Conservation (phyloP, 2,113 vertebrate genomes). For the Equus quagga region DNA sequence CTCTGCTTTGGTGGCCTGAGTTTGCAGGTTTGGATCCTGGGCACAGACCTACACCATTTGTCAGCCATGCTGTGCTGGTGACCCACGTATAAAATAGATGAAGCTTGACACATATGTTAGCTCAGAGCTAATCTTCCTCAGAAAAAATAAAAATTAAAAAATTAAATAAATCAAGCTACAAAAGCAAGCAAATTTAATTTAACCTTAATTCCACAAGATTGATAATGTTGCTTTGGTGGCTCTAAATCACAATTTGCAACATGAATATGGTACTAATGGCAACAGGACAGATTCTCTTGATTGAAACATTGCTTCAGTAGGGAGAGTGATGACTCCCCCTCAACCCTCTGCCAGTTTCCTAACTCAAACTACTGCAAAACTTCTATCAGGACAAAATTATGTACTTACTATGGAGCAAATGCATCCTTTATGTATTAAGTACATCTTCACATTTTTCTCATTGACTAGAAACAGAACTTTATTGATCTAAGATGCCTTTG, state of each 20-base stretch:
- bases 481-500: neutral
- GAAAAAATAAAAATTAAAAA: too few relatives aligned
- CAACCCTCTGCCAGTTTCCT: neutral
- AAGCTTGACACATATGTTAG: too few relatives aligned
- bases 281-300: neutral
- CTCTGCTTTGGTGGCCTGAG: too few relatives aligned
- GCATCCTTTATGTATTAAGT: neutral
- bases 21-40: too few relatives aligned
- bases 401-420: neutral
- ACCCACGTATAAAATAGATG: too few relatives aligned
- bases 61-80: too few relatives aligned
- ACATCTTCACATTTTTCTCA: constrained; percentile 14
- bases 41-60: too few relatives aligned
- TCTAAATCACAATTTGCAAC: neutral
- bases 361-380: neutral
- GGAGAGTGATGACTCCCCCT: neutral
- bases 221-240: neutral
- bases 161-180: neutral
- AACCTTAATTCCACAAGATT: neutral
- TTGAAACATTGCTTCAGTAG: neutral
- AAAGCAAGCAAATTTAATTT: neutral
- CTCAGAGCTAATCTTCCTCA: too few relatives aligned
- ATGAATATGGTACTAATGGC: neutral
- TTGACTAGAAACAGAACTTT: neutral
- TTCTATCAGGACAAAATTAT: neutral